Evolutionary conservation across 1,140 invertebrate genomes (phyloP), one percentile per base, ranked within the genome.

Genomic region (Diorhabda elongata): DNA sequence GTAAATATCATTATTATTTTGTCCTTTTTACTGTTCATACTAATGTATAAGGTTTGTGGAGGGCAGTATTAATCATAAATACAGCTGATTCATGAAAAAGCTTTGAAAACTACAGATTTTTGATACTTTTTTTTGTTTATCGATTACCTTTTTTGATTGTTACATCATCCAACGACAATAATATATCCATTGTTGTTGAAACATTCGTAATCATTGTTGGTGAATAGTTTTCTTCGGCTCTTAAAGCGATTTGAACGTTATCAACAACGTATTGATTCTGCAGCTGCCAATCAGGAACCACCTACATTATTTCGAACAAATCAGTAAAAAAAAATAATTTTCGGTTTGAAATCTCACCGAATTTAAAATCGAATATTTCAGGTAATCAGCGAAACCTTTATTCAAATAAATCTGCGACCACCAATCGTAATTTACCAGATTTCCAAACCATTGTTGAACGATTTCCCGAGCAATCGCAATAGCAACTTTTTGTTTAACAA

Each of bases 391-490:
- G 52, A 85, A 82, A 1, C 84, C 85, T 69, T 86, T 84, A 64
- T 84, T 85, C 2, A 84, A 73, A 81, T 84, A 86, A 4, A 76
- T 71, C 61, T 82, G 76, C 9, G 73, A 74, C 78, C 84, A 86
- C 69, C 84, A 89, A 47, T 81, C 71, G 0, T 85, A 84, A 0
- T 86, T 87, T 0, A 91, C 89, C 72, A 89, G 81, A 73, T 91
- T 88, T 0, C 89, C 90, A 71, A 90, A 91, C 89, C 89, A 91
- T 78, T 87, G 86, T 78, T 91, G 89, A 26, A 85, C 81, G 56
- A 87, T 84, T 75, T 90, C 88, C 73, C 90, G 88, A 58, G 83
- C 81, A 44, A 88, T 85, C 41, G 85, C 83, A 2, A 81, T 80
- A 0, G 78, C 79, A 42, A 85, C 82, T 57, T 81, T 80, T 73